Evolutionary conservation across 2,888 invertebrate genomes (phyloP).

Genomic region (Tridacna crocea): DNA sequence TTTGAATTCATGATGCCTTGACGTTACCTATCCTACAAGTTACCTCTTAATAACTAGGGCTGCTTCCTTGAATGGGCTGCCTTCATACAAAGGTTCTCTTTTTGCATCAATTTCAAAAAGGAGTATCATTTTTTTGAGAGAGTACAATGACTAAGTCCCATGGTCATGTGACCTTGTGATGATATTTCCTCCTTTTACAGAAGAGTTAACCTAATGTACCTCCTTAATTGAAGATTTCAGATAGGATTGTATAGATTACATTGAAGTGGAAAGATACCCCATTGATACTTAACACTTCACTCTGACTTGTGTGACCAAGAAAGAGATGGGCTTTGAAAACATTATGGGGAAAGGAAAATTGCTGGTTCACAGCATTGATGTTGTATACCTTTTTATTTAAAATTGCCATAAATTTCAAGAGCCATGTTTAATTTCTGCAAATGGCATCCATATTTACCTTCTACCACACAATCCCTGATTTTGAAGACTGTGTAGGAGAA

Average conservation of each 20-base stretch:
- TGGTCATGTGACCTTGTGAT: conserved; percentile 14
- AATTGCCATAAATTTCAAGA: too few relatives aligned
- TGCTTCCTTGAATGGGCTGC: too few relatives aligned
- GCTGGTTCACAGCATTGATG: not conserved
- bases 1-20: too few relatives aligned
- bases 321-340: not conserved
- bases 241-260: conserved; percentile 14
- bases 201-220: conserved; percentile 10
- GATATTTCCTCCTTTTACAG: conserved; percentile 18
- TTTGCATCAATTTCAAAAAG: too few relatives aligned
- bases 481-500: too few relatives aligned
- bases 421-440: too few relatives aligned
- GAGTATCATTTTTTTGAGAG: not conserved
- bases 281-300: not conserved
- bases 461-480: too few relatives aligned
- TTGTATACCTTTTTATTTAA: not conserved
- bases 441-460: too few relatives aligned
- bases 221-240: conserved; percentile 23
- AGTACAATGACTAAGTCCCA: conserved; percentile 7
- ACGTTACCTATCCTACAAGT: too few relatives aligned
- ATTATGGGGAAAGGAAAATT: not conserved
- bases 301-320: not conserved
- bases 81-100: too few relatives aligned
- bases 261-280: not conserved
- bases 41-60: too few relatives aligned